Conservation (phyloP, 2,888 invertebrate genomes). For the Ptilodon capucinus region DNA sequence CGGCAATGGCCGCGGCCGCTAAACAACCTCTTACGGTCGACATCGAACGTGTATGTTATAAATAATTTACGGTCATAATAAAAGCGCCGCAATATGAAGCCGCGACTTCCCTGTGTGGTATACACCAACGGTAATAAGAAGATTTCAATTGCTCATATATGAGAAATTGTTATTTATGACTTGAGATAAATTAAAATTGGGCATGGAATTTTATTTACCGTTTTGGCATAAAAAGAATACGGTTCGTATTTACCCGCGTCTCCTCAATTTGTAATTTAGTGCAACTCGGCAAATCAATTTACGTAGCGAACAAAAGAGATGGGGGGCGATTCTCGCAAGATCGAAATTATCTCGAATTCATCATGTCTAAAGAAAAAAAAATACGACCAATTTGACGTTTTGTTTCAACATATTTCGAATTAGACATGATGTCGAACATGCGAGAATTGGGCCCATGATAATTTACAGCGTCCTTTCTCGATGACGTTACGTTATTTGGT, state of each 20-base stretch:
- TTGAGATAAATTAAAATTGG: not conserved
- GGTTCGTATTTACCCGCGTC: not conserved
- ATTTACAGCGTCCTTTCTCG: too few relatives aligned
- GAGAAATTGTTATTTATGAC: not conserved
- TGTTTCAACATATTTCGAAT: too few relatives aligned
- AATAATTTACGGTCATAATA: constrained; percentile 26
- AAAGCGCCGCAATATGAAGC: constrained; percentile 10
- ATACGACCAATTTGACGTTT: too few relatives aligned
- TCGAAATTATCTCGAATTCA: too few relatives aligned
- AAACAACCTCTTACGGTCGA: constrained; percentile 17
- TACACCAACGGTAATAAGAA: not conserved
- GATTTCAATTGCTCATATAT: not conserved
- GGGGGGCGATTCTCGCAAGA: too few relatives aligned
- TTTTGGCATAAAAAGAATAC: not conserved
- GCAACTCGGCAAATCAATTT: too few relatives aligned
- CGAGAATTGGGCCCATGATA: too few relatives aligned
- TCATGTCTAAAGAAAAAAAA: too few relatives aligned
- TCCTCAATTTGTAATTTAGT: not conserved
- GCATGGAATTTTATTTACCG: not conserved
- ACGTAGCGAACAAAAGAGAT: too few relatives aligned
- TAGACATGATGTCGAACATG: too few relatives aligned
- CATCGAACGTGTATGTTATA: constrained; percentile 18
- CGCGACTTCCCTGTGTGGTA: not conserved
- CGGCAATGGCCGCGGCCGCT: constrained; percentile 6
- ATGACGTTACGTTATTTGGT: too few relatives aligned